phyloP scores from a whole-genome alignment of 2,888 invertebrate genomes.

The Cryptocephalus primarius region DNA sequence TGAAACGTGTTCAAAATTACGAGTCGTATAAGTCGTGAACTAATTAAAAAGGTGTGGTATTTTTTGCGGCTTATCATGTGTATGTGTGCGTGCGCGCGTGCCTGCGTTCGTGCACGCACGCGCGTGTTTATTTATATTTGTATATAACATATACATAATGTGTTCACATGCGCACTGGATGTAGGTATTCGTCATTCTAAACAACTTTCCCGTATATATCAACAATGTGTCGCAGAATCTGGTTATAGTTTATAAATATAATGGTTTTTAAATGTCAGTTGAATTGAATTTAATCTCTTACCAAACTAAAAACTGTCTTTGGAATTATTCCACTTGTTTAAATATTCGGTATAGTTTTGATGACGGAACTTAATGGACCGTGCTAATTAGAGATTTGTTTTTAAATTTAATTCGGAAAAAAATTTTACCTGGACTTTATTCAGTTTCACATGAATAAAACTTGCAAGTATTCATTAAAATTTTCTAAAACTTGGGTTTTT shows the following conservation, averaged over 20 bases:
- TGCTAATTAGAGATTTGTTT: no score
- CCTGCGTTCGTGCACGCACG: no score
- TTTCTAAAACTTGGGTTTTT: no score
- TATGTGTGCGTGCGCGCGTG: no score
- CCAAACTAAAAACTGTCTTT: conserved; percentile 19
- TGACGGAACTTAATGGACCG: no score
- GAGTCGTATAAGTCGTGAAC: conserved; percentile 15
- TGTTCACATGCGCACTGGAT: conserved; percentile 7
- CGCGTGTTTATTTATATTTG: no score
- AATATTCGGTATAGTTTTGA: background rate
- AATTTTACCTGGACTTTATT: no score
- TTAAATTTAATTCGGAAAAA: no score
- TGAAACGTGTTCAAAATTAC: conserved; percentile 11
- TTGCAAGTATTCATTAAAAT: no score
- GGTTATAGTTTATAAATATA: conserved; percentile 19
- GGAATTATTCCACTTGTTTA: conserved; percentile 8
- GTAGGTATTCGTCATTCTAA: conserved; percentile 26
- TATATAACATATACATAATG: no score
- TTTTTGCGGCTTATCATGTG: conserved; percentile 13
- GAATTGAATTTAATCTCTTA: conserved; percentile 24
- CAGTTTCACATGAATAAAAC: no score
- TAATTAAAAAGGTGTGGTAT: conserved; percentile 34
- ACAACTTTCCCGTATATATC: conserved; percentile 34
- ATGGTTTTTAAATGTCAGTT: conserved; percentile 29
- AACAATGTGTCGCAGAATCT: conserved; percentile 24